These are phyloP conservation scores for Troides helena DNA, from an alignment of 2,888 invertebrate species.

Conservation along the genomic window DNA sequence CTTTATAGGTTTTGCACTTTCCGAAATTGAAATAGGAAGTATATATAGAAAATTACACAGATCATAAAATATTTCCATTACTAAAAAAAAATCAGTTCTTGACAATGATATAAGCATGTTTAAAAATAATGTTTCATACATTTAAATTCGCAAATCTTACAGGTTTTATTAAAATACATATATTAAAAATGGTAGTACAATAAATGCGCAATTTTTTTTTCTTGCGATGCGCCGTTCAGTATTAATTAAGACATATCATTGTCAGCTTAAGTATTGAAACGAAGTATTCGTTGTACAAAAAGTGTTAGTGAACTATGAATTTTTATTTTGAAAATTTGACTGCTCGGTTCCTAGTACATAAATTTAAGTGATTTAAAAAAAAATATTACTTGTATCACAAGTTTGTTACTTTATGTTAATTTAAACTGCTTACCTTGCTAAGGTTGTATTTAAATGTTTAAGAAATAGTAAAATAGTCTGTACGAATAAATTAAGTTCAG, in stretches of 20 bases:
- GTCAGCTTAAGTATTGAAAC: slow-evolving; percentile 3
- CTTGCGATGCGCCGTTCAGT: background rate
- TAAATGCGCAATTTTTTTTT: background rate
- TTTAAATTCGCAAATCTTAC: too few relatives aligned
- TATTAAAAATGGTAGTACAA: too few relatives aligned
- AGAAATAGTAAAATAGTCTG: background rate
- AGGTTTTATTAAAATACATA: too few relatives aligned
- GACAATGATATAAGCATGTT: too few relatives aligned
- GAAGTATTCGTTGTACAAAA: background rate
- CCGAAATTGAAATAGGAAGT: background rate
- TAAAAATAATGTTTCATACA: too few relatives aligned
- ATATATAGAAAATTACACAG: background rate
- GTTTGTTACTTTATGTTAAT: slow-evolving; percentile 10
- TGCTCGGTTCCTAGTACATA: slow-evolving; percentile 18
- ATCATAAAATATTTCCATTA: too few relatives aligned
- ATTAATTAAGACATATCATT: slow-evolving; percentile 17
- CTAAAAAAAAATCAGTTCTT: too few relatives aligned
- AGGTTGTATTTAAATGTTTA: slow-evolving; percentile 15
- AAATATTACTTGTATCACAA: background rate
- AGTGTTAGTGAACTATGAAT: background rate
- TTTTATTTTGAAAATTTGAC: background rate
- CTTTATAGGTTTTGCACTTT: background rate
- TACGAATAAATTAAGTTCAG: background rate
- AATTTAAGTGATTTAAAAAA: slow-evolving; percentile 21
- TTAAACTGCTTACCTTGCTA: slow-evolving; percentile 2